Conservation (phyloP, 2,797 vertebrate species). For the Microcaecilia unicolor region DNA sequence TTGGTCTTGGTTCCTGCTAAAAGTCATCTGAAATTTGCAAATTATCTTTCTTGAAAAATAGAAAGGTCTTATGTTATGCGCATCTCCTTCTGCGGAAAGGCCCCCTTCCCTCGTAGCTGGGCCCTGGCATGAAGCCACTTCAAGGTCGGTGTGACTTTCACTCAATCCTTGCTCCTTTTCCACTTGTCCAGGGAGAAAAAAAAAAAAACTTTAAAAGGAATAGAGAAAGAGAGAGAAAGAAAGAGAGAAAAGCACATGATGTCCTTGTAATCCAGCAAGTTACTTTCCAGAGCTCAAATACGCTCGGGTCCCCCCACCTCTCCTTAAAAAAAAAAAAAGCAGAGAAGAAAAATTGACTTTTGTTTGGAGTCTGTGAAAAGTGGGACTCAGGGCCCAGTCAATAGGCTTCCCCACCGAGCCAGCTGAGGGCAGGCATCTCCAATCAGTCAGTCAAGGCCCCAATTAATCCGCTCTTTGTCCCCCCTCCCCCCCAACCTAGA, state of each 20-base stretch:
- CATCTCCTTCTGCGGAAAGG: no score
- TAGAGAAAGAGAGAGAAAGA: constrained; percentile 41
- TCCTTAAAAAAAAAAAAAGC: constrained; percentile 75
- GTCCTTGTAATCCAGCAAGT: constrained; percentile 70
- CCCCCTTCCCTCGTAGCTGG: not conserved
- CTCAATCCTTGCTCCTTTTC: no score
- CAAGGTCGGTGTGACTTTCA: not conserved
- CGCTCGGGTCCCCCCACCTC: constrained; percentile 55
- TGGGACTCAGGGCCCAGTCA: constrained; percentile 98
- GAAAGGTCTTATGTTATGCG: no score
- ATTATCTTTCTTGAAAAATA: no score
- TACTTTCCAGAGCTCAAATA: constrained; percentile 87
- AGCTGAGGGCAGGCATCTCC: constrained; percentile 98
- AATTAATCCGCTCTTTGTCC: constrained; percentile 99
- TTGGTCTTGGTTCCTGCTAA: no score
- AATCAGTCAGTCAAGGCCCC: constrained; percentile 98
- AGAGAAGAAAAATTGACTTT: constrained; percentile 97
- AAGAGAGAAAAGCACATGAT: constrained; percentile 44
- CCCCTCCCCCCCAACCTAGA: constrained; percentile 6
- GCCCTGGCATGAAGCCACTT: not conserved
- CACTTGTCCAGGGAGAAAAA: constrained; percentile 26
- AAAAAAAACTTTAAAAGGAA: constrained; percentile 45
- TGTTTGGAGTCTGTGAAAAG: constrained; percentile 99
- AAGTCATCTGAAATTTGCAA: no score
- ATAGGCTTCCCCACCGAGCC: constrained; percentile 95